A percentile compares a stretch with the other conserved stretches of the same genome.
Conservation (phyloP, 2,113 vertebrate species). For the Solea senegalensis region DNA sequence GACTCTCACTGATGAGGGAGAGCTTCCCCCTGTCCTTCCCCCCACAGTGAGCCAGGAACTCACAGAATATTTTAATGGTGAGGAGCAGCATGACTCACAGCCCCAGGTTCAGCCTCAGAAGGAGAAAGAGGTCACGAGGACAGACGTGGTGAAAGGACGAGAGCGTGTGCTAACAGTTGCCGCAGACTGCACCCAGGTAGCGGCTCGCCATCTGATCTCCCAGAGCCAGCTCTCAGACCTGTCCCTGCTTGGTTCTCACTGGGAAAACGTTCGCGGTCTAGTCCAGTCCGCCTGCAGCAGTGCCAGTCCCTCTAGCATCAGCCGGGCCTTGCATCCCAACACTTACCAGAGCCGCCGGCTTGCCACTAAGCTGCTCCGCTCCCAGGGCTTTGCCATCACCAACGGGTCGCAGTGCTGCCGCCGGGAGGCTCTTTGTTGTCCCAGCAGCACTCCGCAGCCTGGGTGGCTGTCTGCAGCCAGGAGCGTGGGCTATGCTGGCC, state of each 20-base stretch:
- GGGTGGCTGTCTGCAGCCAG: slow-evolving; percentile 62
- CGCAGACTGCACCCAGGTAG: slow-evolving; percentile 69
- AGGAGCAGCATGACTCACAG: slow-evolving; percentile 50
- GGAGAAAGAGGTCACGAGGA: slow-evolving; percentile 51
- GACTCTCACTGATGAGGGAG: slow-evolving; percentile 76
- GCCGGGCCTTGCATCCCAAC: slow-evolving; percentile 83
- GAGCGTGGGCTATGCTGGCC: slow-evolving; percentile 53
- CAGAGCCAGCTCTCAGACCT: slow-evolving; percentile 90
- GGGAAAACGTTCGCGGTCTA: slow-evolving; percentile 93
- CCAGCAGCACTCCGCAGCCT: slow-evolving; percentile 61
- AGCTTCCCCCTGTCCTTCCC: slow-evolving; percentile 1
- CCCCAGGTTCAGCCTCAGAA: slow-evolving; percentile 17
- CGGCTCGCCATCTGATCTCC: slow-evolving; percentile 81
- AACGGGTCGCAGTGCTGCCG: slow-evolving; percentile 81
- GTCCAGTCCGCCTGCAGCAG: slow-evolving; percentile 85
- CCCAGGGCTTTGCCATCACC: slow-evolving; percentile 77
- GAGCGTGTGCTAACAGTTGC: slow-evolving; percentile 22
- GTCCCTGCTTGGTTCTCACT: slow-evolving; percentile 88
- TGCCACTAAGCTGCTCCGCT: slow-evolving; percentile 83
- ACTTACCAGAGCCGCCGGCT: slow-evolving; percentile 86
- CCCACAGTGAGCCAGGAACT: slow-evolving; percentile 14
- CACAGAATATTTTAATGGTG: slow-evolving; percentile 1
- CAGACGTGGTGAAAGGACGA: slow-evolving; percentile 44
- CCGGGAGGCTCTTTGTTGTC: slow-evolving; percentile 75
- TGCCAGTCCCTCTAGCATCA: slow-evolving; percentile 67